These are phyloP conservation scores for Berghia stephanieae DNA, from an alignment of 1,140 invertebrate genomes.

Conservation along the genomic window DNA sequence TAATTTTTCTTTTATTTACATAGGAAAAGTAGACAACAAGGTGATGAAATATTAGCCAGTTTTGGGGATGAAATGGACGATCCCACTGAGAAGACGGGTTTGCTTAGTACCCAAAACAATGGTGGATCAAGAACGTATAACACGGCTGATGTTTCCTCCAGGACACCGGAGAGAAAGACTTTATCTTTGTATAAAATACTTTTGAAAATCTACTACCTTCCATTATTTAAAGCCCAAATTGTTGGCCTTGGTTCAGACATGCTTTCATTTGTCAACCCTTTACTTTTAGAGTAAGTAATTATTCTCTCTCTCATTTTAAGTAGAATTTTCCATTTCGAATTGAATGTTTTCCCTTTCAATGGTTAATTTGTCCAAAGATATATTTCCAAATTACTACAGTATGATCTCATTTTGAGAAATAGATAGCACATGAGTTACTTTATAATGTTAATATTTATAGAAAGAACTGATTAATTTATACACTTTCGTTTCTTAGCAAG, in stretches of 20 bases:
- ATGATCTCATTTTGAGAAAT: too few species aligned
- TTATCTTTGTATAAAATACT: constrained; percentile 13
- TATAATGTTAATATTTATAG: too few species aligned
- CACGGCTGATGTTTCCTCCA: not conserved
- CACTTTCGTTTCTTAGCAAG: too few species aligned
- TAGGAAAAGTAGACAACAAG: not conserved
- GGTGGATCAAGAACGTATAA: not conserved
- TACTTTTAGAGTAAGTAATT: constrained; percentile 26
- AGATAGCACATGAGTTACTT: too few species aligned
- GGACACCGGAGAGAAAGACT: not conserved
- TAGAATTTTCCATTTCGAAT: too few species aligned
- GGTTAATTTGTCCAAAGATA: too few species aligned
- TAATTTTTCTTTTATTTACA: not conserved
- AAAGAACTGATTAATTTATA: too few species aligned
- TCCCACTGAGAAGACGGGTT: constrained; percentile 21
- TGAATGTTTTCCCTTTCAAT: too few species aligned
- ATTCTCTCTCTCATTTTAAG: not conserved
- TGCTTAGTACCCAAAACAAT: too few species aligned
- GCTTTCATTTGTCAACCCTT: constrained; percentile 17
- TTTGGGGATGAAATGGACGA: not conserved
- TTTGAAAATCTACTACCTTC: constrained; percentile 5
- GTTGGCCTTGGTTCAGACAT: constrained; percentile 21
- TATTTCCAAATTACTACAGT: too few species aligned
- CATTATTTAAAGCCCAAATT: constrained; percentile 25
- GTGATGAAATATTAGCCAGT: not conserved